Evolutionary conservation across 2,797 vertebrate genomes (phyloP), one percentile per base, ranked within the genome.

Genomic region (Sebastes reedi): DNA sequence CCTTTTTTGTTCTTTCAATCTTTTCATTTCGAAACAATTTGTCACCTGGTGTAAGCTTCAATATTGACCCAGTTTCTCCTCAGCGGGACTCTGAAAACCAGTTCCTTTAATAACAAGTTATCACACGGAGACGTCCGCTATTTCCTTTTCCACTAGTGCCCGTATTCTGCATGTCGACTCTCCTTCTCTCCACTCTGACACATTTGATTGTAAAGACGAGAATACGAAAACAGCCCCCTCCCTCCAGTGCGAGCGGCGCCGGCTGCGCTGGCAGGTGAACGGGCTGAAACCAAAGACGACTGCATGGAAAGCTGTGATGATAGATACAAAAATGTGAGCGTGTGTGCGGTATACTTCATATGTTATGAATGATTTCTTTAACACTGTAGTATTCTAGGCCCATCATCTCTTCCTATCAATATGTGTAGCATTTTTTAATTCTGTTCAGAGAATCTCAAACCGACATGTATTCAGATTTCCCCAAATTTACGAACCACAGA

Each of bases 201-300:
- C 56, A 80, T 86, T 67, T 80, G 75, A 87, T 86, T 88, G 85
- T 91, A 77, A 79, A 64, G 42, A 11, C 2, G 8, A 39, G 29
- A 61, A 20, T 66, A 60, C 18, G 67, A 72, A 58, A 58, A 4
- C 36, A 42, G 54, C 25, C 55, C 59, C 54, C 60, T 67, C 72
- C 55, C 59, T 50, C 22, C 39, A 18, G 29, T 61, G 66, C 72
- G 52, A 4, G 50, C 29, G 68, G 36, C 13, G 36, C 7, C 36
- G 36, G 27, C 64, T 61, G n/a, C 10, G 46, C 36, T 25, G 56
- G 68, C 65, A 50, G 70, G 70, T 58, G 32, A 69, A 32, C 55
- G 24, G 68, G 36, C 76, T 83, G 77, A 87, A 88, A 91, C 86
- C 86, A 89, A 91, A 93, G 86, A 91, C 16, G 5, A 85, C 66